Base-by-base conservation (phyloP, 64 coral and sea anemone genomes). In the Pocillopora verrucosa region DNA sequence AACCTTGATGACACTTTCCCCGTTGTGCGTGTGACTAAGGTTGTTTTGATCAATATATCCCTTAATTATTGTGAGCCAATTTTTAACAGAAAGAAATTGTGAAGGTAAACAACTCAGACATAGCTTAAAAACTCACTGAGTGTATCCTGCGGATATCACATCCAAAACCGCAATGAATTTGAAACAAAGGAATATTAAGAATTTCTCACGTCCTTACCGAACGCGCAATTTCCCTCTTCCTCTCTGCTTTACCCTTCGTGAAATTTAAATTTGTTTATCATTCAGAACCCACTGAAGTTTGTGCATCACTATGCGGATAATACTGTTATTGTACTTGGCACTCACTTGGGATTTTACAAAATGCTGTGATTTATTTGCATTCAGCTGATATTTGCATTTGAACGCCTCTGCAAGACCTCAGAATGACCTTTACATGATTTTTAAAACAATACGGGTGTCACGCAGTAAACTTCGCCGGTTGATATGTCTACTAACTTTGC, bases 81-180 rank as follows among this genome's bases (percentile, higher is more conserved):
- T 80, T 60, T 80, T 60, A 80, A 80, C 76, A 60, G 78, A 36
- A 61, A 51, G 41, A 51, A 60, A 36, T 62, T 34, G 78, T 80
- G 59, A 80, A 80, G 36, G 78, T 61, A 62, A 35, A 58, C 58
- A 80, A 14, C 13, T 1, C 58, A 3, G 36, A 61, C 65, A 5
- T 10, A 10, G 22, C 65, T 69, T n/a, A 69, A n/a, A 30, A 69
- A n/a, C 24, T 69, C 20, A 69, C 22, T 24, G 24, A 69, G 24
- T 69, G 20, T 69, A 16, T 16, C 5, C 63, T 65, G 13, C 20
- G 63, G 20, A 65, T 16, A 65, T 65, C 16, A 10, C 24, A n/a
- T n/a, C 65, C 20, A 69, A 69, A 69, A 25, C 65, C 65, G 65
- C 65, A 3, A 22, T 19, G 9, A 69, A 69, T n/a, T 10, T 9